phyloP scores from a whole-genome alignment of 2,113 vertebrate species.

The Agapornis roseicollis region DNA sequence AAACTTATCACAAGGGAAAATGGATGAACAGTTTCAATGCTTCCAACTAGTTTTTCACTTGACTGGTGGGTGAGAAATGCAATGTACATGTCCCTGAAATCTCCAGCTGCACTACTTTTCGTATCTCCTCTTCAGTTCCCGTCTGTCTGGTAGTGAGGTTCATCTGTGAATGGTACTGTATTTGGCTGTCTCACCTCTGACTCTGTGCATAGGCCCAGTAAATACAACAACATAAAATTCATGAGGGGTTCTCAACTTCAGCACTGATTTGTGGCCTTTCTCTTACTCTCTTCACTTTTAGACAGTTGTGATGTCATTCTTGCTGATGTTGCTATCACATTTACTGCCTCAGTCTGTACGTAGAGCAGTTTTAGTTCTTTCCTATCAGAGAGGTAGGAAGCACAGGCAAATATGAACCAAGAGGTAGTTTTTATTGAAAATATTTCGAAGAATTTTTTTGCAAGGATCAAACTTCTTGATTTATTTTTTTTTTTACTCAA shows the following conservation, averaged over 20 bases:
- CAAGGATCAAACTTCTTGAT: background rate
- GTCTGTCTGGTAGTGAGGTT: background rate
- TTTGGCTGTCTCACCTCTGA: background rate
- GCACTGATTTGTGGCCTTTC: background rate
- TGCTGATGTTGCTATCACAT: background rate
- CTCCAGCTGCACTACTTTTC: background rate
- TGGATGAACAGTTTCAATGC: background rate
- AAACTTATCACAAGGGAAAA: background rate
- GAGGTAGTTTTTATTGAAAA: background rate
- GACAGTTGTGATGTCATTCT: background rate
- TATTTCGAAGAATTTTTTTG: background rate
- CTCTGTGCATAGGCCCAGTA: background rate
- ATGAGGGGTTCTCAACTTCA: background rate
- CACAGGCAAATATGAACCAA: background rate
- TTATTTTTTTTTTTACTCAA: background rate
- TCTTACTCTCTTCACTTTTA: background rate
- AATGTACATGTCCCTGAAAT: background rate
- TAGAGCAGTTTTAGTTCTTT: background rate
- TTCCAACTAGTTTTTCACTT: background rate
- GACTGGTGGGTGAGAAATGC: background rate
- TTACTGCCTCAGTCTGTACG: background rate
- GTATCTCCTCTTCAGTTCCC: background rate
- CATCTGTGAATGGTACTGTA: background rate
- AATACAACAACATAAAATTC: background rate
- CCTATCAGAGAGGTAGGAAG: background rate